A percentile compares a stretch with the other conserved stretches of the same genome.
Conservation (phyloP, 92 coral and sea anemone species). For the Phenganax marumi region DNA sequence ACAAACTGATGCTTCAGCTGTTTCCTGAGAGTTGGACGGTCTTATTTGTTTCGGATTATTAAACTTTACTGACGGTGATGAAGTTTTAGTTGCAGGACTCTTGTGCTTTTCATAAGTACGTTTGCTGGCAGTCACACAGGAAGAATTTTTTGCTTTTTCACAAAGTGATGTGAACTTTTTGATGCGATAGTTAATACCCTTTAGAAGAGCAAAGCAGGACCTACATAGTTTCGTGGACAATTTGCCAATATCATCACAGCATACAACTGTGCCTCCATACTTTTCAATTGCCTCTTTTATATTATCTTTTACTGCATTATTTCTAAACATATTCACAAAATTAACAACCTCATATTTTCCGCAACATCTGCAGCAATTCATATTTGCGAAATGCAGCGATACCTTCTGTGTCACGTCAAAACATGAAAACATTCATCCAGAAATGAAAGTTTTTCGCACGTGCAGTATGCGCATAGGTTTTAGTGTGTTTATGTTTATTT, state of each 20-base stretch:
- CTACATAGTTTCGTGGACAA: slow-evolving; percentile 2
- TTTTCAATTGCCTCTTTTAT: slow-evolving; percentile 11
- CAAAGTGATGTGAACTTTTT: slow-evolving; percentile 13
- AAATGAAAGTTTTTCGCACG: no score
- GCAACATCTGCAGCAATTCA: neutral
- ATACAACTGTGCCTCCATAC: slow-evolving; percentile 20
- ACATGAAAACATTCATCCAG: no score
- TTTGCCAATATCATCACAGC: slow-evolving; percentile 5
- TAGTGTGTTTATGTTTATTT: no score
- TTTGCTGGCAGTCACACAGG: neutral
- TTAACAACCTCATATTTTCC: neutral
- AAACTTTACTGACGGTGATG: neutral
- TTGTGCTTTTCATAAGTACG: neutral
- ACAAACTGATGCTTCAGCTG: neutral
- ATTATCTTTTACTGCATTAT: neutral
- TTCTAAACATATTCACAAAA: neutral
- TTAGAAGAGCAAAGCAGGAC: slow-evolving; percentile 9
- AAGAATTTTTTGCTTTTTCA: neutral
- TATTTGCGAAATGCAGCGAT: no score
- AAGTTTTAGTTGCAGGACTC: neutral
- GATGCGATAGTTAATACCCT: slow-evolving; percentile 1
- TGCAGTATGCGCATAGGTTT: no score
- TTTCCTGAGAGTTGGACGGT: neutral
- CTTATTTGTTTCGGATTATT: neutral
- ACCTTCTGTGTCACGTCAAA: no score